Base-by-base conservation (phyloP, 2,113 vertebrate genomes). In the Struthidea cinerea region DNA sequence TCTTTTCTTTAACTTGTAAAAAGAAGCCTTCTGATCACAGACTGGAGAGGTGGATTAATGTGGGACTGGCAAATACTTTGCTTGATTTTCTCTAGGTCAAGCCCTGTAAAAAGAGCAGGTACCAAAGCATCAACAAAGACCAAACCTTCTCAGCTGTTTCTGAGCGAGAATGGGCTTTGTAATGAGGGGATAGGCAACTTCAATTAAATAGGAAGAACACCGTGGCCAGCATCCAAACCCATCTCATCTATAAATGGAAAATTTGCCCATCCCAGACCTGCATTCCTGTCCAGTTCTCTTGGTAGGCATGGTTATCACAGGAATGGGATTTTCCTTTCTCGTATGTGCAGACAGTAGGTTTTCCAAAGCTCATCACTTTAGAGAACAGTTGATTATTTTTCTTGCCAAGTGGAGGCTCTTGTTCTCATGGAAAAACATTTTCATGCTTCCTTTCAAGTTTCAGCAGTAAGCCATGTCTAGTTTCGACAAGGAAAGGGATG, bases 231-330 rank as follows among this genome's bases (percentile, higher is more conserved):
- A 56, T 94, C 84, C 77, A 89, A 80, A 82, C 17, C 19, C 64
- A 90, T 4, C 27, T 74, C 46, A 56, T 71, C 69, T 56, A n/a
- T 49, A 89, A 78, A 78, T 42, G 41, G 65, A 87, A 87, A 80
- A 61, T 44, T 49, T 21, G 4, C 68, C 68, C 37, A 76, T 82
- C 61, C 77, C 81, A 91, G 81, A 50, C n/a, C 17, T 87, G 13
- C 21, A 46, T 97, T 87, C 87, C 35, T 76, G 46, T 47, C 41
- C 50, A 37, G 53, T 61, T 94, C 46, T 87, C 28, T 73, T 53
- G 61, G 74, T 93, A 81, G 79, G 80, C 86, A 87, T 70, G 64
- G 88, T 69, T 96, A 90, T 95, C 57, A 71, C 67, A 60, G 46
- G n/a, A 91, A 33, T 1, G 2, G 69, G 53, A 46, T 65, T 87